Evolutionary conservation across 2,888 invertebrate species (phyloP).

Genomic region (Clivina fossor): DNA sequence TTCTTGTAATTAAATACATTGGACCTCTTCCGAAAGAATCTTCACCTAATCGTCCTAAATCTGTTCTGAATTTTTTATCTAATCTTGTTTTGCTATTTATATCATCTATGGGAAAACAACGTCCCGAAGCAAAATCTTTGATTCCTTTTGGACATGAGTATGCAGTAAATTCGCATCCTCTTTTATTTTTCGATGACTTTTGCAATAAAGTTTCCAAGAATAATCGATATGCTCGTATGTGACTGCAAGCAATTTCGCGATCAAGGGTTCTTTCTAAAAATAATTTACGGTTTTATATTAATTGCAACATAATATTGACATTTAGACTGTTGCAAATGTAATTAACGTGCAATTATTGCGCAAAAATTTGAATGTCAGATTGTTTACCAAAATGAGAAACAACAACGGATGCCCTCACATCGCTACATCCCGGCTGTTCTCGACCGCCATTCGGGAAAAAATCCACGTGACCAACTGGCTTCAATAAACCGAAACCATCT

Average conservation of each 20-base stretch:
- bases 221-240: constrained; percentile 58
- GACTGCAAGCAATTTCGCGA: constrained; percentile 60
- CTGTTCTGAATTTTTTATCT: too few relatives aligned
- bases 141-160: constrained; percentile 59
- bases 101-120: constrained; percentile 56
- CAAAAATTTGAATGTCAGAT: too few relatives aligned
- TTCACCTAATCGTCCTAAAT: constrained; percentile 51
- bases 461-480: constrained; percentile 63
- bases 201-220: constrained; percentile 57
- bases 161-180: constrained; percentile 56
- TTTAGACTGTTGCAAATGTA: too few relatives aligned
- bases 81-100: constrained; percentile 46
- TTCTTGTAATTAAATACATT: constrained; percentile 59
- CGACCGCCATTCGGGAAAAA: constrained; percentile 64
- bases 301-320: too few relatives aligned
- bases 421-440: constrained; percentile 62
- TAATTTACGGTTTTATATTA: too few relatives aligned
- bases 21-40: constrained; percentile 55
- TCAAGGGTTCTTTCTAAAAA: constrained; percentile 55
- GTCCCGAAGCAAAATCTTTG: constrained; percentile 55
- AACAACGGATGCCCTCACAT: constrained; percentile 59
- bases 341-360: too few relatives aligned
- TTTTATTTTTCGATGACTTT: constrained; percentile 43
- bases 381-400: constrained; percentile 60
- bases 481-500: constrained; percentile 63